Evolutionary conservation across 2,113 vertebrate genomes (phyloP), one percentile per base, ranked within the genome.

Genomic region (Holacanthus passer): DNA sequence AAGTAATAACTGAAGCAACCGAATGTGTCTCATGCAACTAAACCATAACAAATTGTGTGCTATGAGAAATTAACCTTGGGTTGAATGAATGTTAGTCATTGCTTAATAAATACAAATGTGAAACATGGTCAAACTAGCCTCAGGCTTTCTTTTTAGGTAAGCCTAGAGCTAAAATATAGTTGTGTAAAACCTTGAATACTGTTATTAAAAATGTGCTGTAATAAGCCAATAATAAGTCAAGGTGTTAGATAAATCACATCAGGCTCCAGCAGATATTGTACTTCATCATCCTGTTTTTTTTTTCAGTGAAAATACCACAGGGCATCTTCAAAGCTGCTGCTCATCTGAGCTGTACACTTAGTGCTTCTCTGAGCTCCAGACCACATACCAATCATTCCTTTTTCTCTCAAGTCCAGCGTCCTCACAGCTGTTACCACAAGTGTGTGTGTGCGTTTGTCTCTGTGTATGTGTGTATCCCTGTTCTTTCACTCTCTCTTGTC

Each of bases 401-500:
- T 56, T n/a, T n/a, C 72, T 58, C 19, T 52, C 27, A 20, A 58
- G 65, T 79, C 73, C 70, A 68, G 24, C 16, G 19, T 71, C 56
- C 71, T 79, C 52, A 72, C 81, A 87, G 87, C 84, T 88, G 73
- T 81, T 74, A 20, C 31, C 47, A 31, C 29, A 19, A 22, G 17
- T 64, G 62, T n/a, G 72, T 70, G 67, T 69, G 56, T 63, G 48
- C 62, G 17, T 79, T 71, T 66, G 60, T 35, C 52, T 48, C 3
- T 29, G 59, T 79, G 50, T 35, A 78, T 65, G 45, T 43, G 62
- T 58, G 80, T 29, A 66, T 80, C 52, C 13, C 55, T 79, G 50
- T 22, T 79, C 59, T 67, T 84, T 89, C 89, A 45, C 79, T 91
- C 82, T 89, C 81, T 83, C 65, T 71, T 90, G 77, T 62, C 82